Percentiles rank a stretch among this genome's conserved stretches.
Evolutionary conservation across 2,888 invertebrate species (phyloP).

Genomic region (Sesia apiformis): DNA sequence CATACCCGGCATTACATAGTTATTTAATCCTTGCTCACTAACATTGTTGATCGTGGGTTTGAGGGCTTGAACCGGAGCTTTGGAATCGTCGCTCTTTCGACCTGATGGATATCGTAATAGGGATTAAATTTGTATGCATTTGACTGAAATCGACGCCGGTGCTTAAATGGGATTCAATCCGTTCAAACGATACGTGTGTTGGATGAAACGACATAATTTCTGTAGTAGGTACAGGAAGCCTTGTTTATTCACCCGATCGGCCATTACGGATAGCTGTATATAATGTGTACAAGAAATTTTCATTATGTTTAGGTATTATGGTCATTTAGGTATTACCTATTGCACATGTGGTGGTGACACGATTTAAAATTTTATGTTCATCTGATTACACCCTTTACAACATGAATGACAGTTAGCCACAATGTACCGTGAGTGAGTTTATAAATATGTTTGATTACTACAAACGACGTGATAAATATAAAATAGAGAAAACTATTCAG

Average conservation of each 20-base stretch:
- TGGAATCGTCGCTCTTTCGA: slow-evolving; percentile 27
- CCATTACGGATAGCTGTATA: slow-evolving; percentile 16
- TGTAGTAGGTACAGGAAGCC: slow-evolving; percentile 25
- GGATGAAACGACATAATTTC: slow-evolving; percentile 41
- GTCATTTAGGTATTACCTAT: too few relatives aligned
- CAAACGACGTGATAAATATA: too few relatives aligned
- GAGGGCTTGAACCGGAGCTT: slow-evolving; percentile 16
- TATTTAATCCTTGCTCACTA: slow-evolving; percentile 64
- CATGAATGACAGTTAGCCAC: neutral
- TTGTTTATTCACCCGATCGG: slow-evolving; percentile 26
- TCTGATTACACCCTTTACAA: neutral
- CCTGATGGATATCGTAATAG: slow-evolving; percentile 46
- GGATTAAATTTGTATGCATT: slow-evolving; percentile 38
- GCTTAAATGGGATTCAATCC: slow-evolving; percentile 55
- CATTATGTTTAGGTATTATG: slow-evolving; percentile 5
- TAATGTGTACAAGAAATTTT: slow-evolving; percentile 12
- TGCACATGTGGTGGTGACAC: neutral
- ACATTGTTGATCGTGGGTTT: slow-evolving; percentile 38
- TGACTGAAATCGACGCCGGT: slow-evolving; percentile 43
- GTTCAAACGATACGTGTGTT: slow-evolving; percentile 46
- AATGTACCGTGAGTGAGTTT: too few relatives aligned
- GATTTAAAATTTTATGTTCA: neutral
- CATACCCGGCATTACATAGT: slow-evolving; percentile 51
- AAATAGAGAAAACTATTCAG: too few relatives aligned
- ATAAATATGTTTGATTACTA: too few relatives aligned